Percentiles rank a stretch among this genome's conserved stretches.
Evolutionary conservation across 2,113 vertebrate species (phyloP).

Genomic region (Ornithorhynchus anatinus): DNA sequence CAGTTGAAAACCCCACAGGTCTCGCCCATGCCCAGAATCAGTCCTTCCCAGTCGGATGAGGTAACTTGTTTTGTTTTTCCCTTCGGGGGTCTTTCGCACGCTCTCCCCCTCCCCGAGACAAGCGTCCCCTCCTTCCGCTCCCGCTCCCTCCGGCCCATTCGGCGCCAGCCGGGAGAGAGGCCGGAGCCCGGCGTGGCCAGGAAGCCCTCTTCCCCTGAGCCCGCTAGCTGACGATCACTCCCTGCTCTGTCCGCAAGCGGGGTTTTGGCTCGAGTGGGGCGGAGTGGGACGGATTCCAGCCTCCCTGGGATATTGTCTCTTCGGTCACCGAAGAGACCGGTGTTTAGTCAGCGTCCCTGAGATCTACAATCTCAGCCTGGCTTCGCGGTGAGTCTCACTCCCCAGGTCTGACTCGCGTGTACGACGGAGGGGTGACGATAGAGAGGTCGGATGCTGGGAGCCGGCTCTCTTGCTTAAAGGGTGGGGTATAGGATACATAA

Average conservation of each 20-base stretch:
- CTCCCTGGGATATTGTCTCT: conserved; percentile 79
- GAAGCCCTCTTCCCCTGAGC: conserved; percentile 15
- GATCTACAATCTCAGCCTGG: conserved; percentile 72
- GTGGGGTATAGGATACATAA: conserved; percentile 59
- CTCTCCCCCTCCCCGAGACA: conserved; percentile 52
- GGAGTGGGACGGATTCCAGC: conserved; percentile 75
- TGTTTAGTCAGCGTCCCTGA: conserved; percentile 70
- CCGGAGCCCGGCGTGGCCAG: conserved; percentile 42
- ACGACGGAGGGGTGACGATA: conserved; percentile 65
- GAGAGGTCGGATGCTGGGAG: conserved; percentile 49
- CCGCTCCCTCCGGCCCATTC: conserved; percentile 21
- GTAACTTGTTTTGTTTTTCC: conserved; percentile 77
- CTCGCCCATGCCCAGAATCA: conserved; percentile 95
- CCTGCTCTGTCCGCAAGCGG: conserved; percentile 64
- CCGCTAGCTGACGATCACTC: conserved; percentile 67
- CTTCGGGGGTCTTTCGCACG: too few species aligned
- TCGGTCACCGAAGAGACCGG: conserved; percentile 70
- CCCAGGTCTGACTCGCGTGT: conserved; percentile 68
- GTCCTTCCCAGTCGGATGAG: conserved; percentile 96
- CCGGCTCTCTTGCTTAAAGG: conserved; percentile 61
- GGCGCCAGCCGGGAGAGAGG: conserved; percentile 50
- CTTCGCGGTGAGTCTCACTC: conserved; percentile 50
- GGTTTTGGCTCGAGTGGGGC: conserved; percentile 70
- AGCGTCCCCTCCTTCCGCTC: not conserved
- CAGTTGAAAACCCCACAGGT: conserved; percentile 94